Base-by-base conservation (phyloP, 2,797 vertebrate species). In the Cirrhinus molitorella region DNA sequence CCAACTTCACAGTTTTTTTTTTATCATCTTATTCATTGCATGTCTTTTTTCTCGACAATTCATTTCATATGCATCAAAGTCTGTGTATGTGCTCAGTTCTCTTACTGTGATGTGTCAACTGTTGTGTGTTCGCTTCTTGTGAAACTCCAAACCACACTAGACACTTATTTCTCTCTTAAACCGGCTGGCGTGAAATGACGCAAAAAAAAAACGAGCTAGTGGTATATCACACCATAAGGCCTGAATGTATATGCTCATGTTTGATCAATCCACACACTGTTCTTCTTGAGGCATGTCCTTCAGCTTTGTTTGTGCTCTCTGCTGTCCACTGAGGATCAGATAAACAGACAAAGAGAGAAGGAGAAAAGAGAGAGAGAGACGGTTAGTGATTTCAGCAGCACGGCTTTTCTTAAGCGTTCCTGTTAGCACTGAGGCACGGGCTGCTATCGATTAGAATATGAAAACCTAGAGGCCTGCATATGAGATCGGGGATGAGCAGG, bases 401-500 rank as follows among this genome's bases (percentile, higher is more conserved):
- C 14, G 5, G 49, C 77, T 82, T 84, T 74, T 81, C 85, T 65
- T 57, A 85, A 80, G 77, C 71, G 49, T 28, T 75, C 76, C 74
- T 77, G 81, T 83, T 80, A 81, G 65, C 75, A 45, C 71, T 16
- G 68, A 57, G 40, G 72, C 67, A 68, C 47, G 68, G 72, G 77
- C 72, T 65, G 74, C 23, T 84, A 85, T 82, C 59, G 87, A 85
- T 85, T 84, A 51, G 55, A 85, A 80, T 86, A 84, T 86, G 71
- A 70, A 84, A 84, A 84, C 28, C 73, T 70, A 80, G 79, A 84
- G 71, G 28, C 53, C 74, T 66, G 47, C 67, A 74, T 84, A 76
- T 66, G 34, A 85, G 73, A 77, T 81, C 28, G 23, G 71, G 72
- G 83, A 77, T 70, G 80, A 80, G 45, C 61, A 49, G 71, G 57